Conservation (phyloP, 2,888 invertebrate species). For the Cantharis rustica region DNA sequence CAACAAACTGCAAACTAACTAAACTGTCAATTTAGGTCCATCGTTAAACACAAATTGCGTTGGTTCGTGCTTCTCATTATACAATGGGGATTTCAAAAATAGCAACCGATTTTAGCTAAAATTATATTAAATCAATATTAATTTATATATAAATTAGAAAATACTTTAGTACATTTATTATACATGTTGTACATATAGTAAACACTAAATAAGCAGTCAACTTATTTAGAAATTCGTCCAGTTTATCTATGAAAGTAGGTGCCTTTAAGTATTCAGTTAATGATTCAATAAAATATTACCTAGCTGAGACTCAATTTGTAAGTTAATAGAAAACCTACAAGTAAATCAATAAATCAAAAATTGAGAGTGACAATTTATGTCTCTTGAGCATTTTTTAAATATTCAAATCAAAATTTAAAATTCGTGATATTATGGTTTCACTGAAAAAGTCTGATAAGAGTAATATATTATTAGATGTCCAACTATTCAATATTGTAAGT, state of each 20-base stretch:
- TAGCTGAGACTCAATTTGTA: background rate
- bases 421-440: background rate
- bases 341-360: background rate
- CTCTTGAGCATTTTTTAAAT: background rate
- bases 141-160: background rate
- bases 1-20: constrained; percentile 2
- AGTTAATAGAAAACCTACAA: background rate
- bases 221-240: too few relatives aligned
- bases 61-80: background rate
- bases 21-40: constrained; percentile 4
- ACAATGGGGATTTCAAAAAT: background rate
- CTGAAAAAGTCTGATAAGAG: too few relatives aligned
- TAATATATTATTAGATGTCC: too few relatives aligned
- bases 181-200: too few relatives aligned
- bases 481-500: too few relatives aligned
- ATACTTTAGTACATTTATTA: background rate
- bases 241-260: too few relatives aligned
- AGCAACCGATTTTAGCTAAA: background rate
- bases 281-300: background rate
- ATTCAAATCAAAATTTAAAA: background rate
- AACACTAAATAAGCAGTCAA: background rate
- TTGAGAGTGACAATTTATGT: background rate
- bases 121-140: background rate
- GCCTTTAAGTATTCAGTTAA: background rate
- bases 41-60: background rate